Conservation (phyloP, 92 coral and sea anemone genomes). For the Siderastrea radians region DNA sequence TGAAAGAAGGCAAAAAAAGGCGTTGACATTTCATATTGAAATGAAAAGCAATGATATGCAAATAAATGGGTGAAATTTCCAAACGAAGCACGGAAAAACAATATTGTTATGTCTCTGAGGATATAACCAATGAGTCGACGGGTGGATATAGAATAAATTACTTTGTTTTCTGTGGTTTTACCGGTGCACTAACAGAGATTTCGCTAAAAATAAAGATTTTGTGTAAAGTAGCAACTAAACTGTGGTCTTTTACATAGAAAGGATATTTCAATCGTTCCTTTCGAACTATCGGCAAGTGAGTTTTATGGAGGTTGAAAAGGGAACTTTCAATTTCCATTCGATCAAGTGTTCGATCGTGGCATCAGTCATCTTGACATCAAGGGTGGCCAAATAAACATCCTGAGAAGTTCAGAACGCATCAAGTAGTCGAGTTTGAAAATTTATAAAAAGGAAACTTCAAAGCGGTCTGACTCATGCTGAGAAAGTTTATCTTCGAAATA, state of each 20-base stretch:
- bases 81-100: not conserved
- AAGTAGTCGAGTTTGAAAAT: not conserved
- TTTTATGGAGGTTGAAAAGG: not conserved
- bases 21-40: not conserved
- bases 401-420: not conserved
- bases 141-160: not conserved
- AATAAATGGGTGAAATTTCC: not conserved
- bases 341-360: not conserved
- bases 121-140: not conserved
- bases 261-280: not conserved
- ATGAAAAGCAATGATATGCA: conserved; percentile 13
- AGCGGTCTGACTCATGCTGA: not conserved
- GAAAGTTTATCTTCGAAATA: not conserved
- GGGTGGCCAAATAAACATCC: not conserved
- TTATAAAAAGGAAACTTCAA: not conserved
- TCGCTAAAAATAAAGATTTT: not conserved
- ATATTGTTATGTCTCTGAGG: conserved; percentile 24
- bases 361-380: not conserved
- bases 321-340: not conserved
- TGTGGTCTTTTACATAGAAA: not conserved
- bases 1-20: not conserved
- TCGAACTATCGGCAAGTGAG: too few relatives aligned
- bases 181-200: not conserved
- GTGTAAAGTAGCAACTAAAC: not conserved
- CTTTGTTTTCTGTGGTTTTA: not conserved